phyloP scores from a whole-genome alignment of 2,113 vertebrate genomes.

The Clarias magur region DNA sequence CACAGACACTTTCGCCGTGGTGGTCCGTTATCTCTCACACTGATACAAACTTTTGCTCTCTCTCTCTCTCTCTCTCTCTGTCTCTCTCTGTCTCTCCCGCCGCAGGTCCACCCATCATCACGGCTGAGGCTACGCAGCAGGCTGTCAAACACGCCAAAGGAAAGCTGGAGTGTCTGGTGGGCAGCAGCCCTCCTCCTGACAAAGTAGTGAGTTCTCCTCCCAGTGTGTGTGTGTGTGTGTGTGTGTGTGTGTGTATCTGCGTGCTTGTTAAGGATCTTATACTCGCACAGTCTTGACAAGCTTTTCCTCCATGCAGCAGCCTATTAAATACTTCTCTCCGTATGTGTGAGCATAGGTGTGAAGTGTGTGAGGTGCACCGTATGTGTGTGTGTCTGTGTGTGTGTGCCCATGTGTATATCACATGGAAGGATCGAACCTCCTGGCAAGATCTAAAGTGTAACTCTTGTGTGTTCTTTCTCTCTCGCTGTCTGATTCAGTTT shows the following conservation, averaged over 20 bases:
- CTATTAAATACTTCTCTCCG: neutral
- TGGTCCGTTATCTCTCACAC: neutral
- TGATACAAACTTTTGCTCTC: neutral
- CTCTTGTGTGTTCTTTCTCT: conserved; percentile 4
- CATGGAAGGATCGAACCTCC: conserved; percentile 11
- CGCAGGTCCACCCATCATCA: conserved; percentile 85
- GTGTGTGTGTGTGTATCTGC: conserved; percentile 26
- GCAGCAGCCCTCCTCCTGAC: conserved; percentile 82
- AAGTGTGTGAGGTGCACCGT: conserved; percentile 13
- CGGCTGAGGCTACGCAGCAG: conserved; percentile 75
- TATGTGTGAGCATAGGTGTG: conserved; percentile 1
- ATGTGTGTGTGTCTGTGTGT: too few relatives aligned
- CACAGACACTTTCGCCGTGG: neutral
- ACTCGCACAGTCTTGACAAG: conserved; percentile 33
- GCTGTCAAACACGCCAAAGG: conserved; percentile 83
- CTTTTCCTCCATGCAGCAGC: conserved; percentile 4
- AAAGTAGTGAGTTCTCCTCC: conserved; percentile 79
- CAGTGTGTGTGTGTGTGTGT: conserved; percentile 20
- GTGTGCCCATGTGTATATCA: conserved; percentile 27
- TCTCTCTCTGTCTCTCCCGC: neutral
- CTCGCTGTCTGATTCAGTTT: conserved; percentile 2
- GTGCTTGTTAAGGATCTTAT: conserved; percentile 26
- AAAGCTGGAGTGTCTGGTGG: conserved; percentile 84
- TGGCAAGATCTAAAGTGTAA: conserved; percentile 14
- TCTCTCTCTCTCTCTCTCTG: neutral